These are phyloP conservation scores for Equus quagga DNA, from an alignment of 2,113 vertebrate genomes.

Conservation along the genomic window DNA sequence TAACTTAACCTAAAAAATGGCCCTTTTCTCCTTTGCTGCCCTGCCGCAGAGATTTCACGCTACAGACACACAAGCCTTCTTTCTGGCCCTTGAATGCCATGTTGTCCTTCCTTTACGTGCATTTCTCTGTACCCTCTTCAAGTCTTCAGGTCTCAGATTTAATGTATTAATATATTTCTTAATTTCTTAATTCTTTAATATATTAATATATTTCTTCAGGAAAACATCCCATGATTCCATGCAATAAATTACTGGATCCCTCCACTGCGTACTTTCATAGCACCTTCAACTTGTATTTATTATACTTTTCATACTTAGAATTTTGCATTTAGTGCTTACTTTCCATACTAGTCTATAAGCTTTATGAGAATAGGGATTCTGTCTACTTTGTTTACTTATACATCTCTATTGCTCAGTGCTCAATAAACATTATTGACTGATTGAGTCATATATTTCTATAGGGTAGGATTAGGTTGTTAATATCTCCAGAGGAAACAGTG, in stretches of 20 bases:
- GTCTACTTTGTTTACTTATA: conserved; percentile 3
- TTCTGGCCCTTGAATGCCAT: not conserved
- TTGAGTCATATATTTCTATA: not conserved
- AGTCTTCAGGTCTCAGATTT: too few species aligned
- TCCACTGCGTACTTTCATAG: not conserved
- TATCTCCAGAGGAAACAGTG: not conserved
- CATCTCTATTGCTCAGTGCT: not conserved
- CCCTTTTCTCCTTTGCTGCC: not conserved
- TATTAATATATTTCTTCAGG: not conserved
- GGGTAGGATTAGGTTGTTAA: not conserved
- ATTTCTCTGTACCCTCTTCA: not conserved
- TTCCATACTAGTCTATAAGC: not conserved
- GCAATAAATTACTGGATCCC: not conserved
- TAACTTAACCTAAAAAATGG: not conserved
- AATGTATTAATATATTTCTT: too few species aligned
- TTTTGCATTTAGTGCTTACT: not conserved
- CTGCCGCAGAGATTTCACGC: not conserved
- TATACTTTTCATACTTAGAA: not conserved
- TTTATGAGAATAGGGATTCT: not conserved
- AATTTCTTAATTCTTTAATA: too few species aligned
- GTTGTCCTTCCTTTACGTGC: not conserved
- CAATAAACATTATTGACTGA: not conserved
- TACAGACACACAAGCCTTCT: not conserved
- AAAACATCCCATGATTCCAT: not conserved
- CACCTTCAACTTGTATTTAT: not conserved